phyloP scores from a whole-genome alignment of 2,113 vertebrate genomes.

The Notarius lentiginosus region DNA sequence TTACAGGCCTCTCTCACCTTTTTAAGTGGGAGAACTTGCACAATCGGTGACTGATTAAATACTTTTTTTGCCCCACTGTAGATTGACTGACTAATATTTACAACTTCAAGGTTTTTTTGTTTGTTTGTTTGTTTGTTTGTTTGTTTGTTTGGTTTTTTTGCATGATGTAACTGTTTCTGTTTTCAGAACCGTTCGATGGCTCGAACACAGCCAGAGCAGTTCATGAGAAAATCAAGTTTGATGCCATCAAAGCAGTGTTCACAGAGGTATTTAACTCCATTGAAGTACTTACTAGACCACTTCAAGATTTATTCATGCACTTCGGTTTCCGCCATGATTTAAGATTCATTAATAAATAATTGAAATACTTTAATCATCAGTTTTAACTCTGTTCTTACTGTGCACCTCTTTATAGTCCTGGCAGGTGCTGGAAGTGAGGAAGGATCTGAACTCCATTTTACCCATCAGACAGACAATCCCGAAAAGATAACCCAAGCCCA shows the following conservation, averaged over 20 bases:
- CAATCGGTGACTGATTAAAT: no score
- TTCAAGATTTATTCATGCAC: background rate
- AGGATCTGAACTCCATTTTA: constrained; percentile 85
- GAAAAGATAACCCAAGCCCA: constrained; percentile 37
- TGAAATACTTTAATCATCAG: background rate
- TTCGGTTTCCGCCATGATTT: background rate
- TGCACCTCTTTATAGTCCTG: constrained; percentile 76
- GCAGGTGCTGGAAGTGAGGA: constrained; percentile 72
- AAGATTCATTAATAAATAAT: background rate
- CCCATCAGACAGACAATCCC: constrained; percentile 70
- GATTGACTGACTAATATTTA: background rate
- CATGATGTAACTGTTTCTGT: constrained; percentile 10
- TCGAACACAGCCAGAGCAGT: constrained; percentile 95
- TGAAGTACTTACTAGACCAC: background rate
- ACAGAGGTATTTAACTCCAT: constrained; percentile 73
- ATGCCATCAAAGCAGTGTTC: constrained; percentile 82
- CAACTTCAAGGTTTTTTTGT: no score
- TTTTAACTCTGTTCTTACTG: constrained; percentile 16
- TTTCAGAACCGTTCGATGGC: constrained; percentile 92
- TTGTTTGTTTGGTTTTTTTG: background rate
- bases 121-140: no score
- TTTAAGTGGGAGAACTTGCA: no score
- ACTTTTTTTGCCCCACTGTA: no score
- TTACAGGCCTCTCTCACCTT: no score
- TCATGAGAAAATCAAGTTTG: constrained; percentile 88